These are phyloP conservation scores for Motacilla tschutschensis DNA, from an alignment of 2,113 vertebrate genomes.

Conservation along the genomic window DNA sequence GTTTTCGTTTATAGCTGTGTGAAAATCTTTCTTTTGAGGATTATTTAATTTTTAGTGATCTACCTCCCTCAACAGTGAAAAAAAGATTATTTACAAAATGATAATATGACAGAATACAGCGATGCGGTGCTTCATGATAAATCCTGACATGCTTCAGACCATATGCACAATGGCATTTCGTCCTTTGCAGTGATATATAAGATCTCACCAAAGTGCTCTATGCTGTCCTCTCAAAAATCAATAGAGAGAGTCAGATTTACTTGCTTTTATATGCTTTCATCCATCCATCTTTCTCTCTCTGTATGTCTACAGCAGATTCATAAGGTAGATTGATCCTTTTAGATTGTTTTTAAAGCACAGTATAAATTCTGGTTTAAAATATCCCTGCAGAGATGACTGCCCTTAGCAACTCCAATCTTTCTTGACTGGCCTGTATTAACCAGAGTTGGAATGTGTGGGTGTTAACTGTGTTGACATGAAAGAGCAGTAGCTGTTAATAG, in stretches of 20 bases:
- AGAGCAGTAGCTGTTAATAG: conserved; percentile 65
- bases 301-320: conserved; percentile 20
- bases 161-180: not conserved
- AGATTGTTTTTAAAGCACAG: conserved; percentile 44
- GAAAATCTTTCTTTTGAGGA: conserved; percentile 10
- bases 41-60: conserved; percentile 40
- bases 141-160: conserved; percentile 16
- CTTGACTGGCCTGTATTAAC: conserved; percentile 36
- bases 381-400: conserved; percentile 5
- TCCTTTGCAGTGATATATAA: conserved; percentile 35
- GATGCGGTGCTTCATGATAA: not conserved
- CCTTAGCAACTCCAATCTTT: not conserved
- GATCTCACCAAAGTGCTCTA: conserved; percentile 31
- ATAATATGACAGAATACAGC: conserved; percentile 3
- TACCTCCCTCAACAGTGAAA: conserved; percentile 31
- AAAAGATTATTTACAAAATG: conserved; percentile 40
- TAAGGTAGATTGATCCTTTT: conserved; percentile 1
- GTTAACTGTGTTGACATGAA: conserved; percentile 60
- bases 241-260: not conserved
- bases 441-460: conserved; percentile 40
- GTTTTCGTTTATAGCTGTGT: not conserved
- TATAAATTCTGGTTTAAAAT: conserved; percentile 64
- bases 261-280: conserved; percentile 14
- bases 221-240: conserved; percentile 30
- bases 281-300: conserved; percentile 22